phyloP scores from a whole-genome alignment of 2,113 vertebrate species.

The Ovis aries region DNA sequence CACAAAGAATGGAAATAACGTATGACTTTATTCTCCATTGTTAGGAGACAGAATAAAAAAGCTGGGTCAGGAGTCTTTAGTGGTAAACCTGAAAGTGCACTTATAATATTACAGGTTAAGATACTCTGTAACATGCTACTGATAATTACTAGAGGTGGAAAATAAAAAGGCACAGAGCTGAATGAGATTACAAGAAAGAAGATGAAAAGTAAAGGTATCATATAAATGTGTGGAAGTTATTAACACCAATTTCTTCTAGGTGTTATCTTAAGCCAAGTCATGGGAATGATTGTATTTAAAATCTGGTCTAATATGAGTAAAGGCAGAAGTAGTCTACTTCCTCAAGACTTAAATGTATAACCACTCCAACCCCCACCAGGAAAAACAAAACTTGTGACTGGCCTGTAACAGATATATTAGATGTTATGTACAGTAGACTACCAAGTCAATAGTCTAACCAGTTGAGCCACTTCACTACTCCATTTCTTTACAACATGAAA shows the following conservation, averaged over 20 bases:
- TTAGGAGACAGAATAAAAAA: neutral
- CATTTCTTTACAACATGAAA: constrained; percentile 44
- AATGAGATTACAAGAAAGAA: neutral
- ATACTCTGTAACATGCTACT: neutral
- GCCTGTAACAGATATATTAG: neutral
- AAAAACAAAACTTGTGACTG: neutral
- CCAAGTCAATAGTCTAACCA: constrained; percentile 14
- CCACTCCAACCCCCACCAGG: neutral
- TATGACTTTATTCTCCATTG: neutral
- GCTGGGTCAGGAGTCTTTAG: neutral
- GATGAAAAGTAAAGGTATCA: neutral
- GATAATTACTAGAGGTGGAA: neutral
- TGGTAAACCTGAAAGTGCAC: neutral
- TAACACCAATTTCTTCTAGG: neutral
- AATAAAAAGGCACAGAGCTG: neutral
- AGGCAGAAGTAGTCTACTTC: neutral
- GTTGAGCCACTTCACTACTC: neutral
- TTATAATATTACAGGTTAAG: neutral
- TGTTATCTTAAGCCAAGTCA: neutral
- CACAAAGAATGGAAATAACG: neutral
- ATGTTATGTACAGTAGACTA: neutral
- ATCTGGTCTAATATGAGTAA: constrained; percentile 13
- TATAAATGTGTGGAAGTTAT: neutral
- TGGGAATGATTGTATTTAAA: constrained; percentile 19
- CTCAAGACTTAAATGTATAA: constrained; percentile 14